Evolutionary conservation across 1,140 invertebrate genomes (phyloP).

Genomic region (Pygmarrhopalites habei): DNA sequence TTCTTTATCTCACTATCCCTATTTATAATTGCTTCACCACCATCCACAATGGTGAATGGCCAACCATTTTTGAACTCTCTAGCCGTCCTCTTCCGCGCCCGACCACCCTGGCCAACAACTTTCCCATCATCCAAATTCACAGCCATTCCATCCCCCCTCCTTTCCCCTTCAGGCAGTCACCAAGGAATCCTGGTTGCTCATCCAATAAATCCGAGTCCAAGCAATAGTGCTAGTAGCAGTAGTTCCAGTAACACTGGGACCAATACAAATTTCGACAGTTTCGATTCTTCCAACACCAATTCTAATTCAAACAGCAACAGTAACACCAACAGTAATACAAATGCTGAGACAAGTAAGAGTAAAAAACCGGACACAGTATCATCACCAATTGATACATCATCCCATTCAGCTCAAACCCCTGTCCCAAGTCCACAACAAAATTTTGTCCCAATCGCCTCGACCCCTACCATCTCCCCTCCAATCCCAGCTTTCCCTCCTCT

Average conservation of each 20-base stretch:
- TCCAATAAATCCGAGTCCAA: slow-evolving; percentile 13
- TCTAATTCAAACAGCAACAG: neutral
- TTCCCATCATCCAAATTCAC: slow-evolving; percentile 22
- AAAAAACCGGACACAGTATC: slow-evolving; percentile 1
- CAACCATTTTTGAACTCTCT: slow-evolving; percentile 35
- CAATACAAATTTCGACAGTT: too few relatives aligned
- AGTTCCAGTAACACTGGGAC: neutral
- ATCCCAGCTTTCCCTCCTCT: neutral
- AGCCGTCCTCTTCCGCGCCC: slow-evolving; percentile 32
- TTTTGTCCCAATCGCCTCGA: slow-evolving; percentile 1
- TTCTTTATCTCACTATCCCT: neutral
- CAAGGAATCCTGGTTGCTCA: slow-evolving; percentile 31
- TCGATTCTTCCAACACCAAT: neutral
- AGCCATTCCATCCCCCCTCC: neutral
- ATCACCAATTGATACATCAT: neutral
- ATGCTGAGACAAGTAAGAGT: neutral
- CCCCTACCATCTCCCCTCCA: neutral
- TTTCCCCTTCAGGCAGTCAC: neutral
- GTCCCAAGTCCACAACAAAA: slow-evolving; percentile 4
- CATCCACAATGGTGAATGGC: neutral
- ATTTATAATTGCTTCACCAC: neutral
- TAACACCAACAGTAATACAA: neutral
- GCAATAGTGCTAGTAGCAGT: slow-evolving; percentile 4
- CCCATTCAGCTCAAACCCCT: neutral
- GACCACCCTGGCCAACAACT: slow-evolving; percentile 35